Evolutionary conservation across 1,140 invertebrate species (phyloP).

Genomic region (Trichogramma pretiosum): DNA sequence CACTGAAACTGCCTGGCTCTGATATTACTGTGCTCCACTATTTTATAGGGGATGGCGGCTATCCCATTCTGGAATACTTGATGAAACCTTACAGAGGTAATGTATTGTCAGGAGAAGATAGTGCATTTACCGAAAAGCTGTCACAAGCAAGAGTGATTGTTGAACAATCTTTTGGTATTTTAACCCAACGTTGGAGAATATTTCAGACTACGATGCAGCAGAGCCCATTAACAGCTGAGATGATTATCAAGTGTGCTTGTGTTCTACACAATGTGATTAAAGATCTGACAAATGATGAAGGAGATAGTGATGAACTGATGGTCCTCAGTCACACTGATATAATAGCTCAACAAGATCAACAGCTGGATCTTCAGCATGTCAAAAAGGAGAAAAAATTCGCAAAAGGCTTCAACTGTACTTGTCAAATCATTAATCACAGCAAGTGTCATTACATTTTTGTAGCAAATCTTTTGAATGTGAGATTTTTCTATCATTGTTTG

Average conservation of each 20-base stretch:
- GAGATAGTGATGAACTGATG: too few relatives aligned
- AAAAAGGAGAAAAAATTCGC: too few relatives aligned
- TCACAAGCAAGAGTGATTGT: slow-evolving; percentile 32
- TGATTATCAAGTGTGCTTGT: slow-evolving; percentile 10
- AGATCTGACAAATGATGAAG: slow-evolving; percentile 6
- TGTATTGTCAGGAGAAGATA: slow-evolving; percentile 10
- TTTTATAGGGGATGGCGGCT: background rate
- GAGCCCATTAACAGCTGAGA: background rate
- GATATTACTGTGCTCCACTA: background rate
- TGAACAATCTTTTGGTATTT: slow-evolving; percentile 40
- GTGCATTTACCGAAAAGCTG: slow-evolving; percentile 38
- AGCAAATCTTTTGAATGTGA: too few relatives aligned
- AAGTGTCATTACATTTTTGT: too few relatives aligned
- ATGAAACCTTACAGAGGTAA: background rate
- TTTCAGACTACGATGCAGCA: slow-evolving; percentile 14
- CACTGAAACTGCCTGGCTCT: background rate
- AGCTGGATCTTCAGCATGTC: too few relatives aligned
- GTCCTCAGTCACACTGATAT: too few relatives aligned
- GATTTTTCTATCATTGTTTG: too few relatives aligned
- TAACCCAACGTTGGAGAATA: slow-evolving; percentile 37
- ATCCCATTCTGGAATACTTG: background rate
- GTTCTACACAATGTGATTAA: slow-evolving; percentile 6
- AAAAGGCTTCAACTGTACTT: too few relatives aligned
- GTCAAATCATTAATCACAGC: too few relatives aligned
- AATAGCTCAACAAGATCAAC: too few relatives aligned